phyloP scores from a whole-genome alignment of 2,113 vertebrate genomes.

The Cairina moschata region DNA sequence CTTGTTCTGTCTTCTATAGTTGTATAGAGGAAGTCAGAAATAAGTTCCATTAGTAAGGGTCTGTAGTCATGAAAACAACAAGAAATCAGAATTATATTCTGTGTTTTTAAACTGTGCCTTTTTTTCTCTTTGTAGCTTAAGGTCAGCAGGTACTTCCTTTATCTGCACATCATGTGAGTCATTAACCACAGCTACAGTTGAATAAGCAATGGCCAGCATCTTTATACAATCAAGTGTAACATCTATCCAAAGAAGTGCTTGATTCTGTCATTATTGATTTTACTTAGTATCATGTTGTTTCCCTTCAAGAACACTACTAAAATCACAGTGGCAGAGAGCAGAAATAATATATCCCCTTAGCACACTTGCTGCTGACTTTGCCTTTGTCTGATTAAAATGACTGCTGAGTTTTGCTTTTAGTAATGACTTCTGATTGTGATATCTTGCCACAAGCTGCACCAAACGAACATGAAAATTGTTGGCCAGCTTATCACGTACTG shows the following conservation, averaged over 20 bases:
- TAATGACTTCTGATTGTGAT: slow-evolving; percentile 53
- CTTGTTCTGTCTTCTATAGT: neutral
- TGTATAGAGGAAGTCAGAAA: neutral
- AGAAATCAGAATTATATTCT: neutral
- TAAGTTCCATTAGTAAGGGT: neutral
- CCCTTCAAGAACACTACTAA: slow-evolving; percentile 44
- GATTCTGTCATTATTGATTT: slow-evolving; percentile 24
- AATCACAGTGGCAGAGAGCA: slow-evolving; percentile 5
- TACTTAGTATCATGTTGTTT: neutral
- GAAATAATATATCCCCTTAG: slow-evolving; percentile 34
- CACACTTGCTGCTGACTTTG: slow-evolving; percentile 28
- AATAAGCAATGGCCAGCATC: neutral
- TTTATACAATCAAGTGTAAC: neutral
- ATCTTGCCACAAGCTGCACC: slow-evolving; percentile 22
- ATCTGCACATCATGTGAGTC: neutral
- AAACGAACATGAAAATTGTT: neutral
- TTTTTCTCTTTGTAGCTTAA: neutral
- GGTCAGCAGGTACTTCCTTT: neutral
- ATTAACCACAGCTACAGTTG: neutral
- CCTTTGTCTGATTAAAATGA: slow-evolving; percentile 52
- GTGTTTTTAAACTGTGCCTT: neutral
- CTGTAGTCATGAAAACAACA: neutral
- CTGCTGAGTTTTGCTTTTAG: slow-evolving; percentile 28
- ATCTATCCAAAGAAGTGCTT: neutral
- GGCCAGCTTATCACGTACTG: neutral